Evolutionary conservation across 2,888 invertebrate genomes (phyloP).

Genomic region (Panorpa germanica): DNA sequence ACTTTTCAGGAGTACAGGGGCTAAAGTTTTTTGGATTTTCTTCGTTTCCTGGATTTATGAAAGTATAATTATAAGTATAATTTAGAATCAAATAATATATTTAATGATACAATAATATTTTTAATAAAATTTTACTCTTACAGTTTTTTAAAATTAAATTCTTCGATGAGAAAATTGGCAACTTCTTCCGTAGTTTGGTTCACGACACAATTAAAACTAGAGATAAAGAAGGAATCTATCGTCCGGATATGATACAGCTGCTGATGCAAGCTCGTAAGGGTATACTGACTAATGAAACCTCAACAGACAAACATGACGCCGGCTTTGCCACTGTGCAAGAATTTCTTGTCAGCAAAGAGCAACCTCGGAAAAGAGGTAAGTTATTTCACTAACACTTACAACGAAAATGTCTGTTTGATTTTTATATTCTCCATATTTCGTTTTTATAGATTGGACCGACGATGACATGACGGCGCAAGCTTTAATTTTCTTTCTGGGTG

Average conservation of each 20-base stretch:
- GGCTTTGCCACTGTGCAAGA: constrained; percentile 18
- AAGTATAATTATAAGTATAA: too few species aligned
- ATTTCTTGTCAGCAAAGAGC: too few species aligned
- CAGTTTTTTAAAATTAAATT: too few species aligned
- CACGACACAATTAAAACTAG: constrained; percentile 23
- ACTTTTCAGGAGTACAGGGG: constrained; percentile 4
- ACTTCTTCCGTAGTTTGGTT: constrained; percentile 23
- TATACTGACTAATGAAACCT: constrained; percentile 6
- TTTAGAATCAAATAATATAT: too few species aligned
- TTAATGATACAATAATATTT: too few species aligned
- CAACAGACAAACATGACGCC: constrained; percentile 10
- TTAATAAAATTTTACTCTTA: too few species aligned
- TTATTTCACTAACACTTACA: too few species aligned
- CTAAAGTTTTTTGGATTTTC: background rate
- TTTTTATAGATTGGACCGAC: constrained; percentile 19
- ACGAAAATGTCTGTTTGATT: too few species aligned
- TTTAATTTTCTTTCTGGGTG: constrained; percentile 31
- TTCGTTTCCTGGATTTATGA: constrained; percentile 2
- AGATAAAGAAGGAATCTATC: constrained; percentile 20
- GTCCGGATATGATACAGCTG: constrained; percentile 33
- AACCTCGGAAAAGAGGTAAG: too few species aligned
- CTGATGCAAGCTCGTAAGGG: constrained; percentile 32
- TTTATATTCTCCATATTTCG: too few species aligned
- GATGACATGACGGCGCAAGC: constrained; percentile 36
- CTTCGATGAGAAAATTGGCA: constrained; percentile 14